Percentiles rank a stretch among this genome's conserved stretches.
These are phyloP conservation scores for Helicoverpa armigera DNA, from an alignment of 1,140 invertebrate genomes.

Conservation along the genomic window DNA sequence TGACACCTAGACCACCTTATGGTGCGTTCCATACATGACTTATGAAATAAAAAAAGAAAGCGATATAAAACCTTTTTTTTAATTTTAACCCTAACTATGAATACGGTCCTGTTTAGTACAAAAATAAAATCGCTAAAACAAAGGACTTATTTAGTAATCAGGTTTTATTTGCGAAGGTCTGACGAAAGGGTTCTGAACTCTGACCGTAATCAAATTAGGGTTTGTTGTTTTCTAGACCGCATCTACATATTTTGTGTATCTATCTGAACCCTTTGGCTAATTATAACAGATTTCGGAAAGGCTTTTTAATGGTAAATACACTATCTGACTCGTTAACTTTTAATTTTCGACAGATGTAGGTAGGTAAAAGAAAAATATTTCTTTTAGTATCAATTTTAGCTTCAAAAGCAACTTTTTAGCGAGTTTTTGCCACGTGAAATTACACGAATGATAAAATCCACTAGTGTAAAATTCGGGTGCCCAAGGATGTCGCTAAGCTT, in stretches of 20 bases:
- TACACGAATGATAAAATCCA: no score
- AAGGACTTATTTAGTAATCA: slow-evolving; percentile 27
- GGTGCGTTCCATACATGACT: no score
- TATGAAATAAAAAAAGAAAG: no score
- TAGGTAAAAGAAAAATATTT: no score
- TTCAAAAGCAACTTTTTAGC: no score
- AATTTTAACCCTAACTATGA: neutral
- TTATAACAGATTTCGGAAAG: neutral
- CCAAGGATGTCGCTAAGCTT: no score
- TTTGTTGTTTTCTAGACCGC: neutral
- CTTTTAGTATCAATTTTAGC: no score
- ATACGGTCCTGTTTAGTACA: neutral
- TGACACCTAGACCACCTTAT: neutral
- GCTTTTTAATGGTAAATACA: neutral
- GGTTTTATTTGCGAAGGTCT: slow-evolving; percentile 32
- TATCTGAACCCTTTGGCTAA: neutral
- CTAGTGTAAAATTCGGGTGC: no score
- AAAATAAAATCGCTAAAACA: neutral
- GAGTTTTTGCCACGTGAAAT: no score
- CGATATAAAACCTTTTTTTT: neutral
- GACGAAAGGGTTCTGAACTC: neutral
- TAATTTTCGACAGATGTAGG: neutral
- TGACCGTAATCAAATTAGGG: slow-evolving; percentile 26
- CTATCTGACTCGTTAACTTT: neutral
- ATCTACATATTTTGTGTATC: slow-evolving; percentile 6